phyloP scores from a whole-genome alignment of 1,140 invertebrate species.

The Ips nitidus region DNA sequence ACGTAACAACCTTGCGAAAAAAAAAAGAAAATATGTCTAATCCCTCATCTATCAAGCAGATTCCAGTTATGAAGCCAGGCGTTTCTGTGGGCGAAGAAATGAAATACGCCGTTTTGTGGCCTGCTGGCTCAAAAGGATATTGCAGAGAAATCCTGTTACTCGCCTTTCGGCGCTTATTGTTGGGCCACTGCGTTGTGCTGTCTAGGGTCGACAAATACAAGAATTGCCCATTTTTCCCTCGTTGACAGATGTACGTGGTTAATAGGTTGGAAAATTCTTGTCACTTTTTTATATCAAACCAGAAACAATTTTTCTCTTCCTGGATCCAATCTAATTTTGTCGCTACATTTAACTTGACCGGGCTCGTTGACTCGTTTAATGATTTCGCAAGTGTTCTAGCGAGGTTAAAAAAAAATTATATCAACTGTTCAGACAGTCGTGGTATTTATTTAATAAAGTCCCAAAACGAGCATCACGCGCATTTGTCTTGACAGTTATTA shows the following conservation, averaged over 20 bases:
- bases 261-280: constrained; percentile 49
- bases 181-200: constrained; percentile 43
- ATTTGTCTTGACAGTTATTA: constrained; percentile 16
- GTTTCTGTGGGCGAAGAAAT: constrained; percentile 44
- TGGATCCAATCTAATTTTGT: constrained; percentile 42
- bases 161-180: constrained; percentile 7
- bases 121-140: constrained; percentile 15
- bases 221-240: constrained; percentile 45
- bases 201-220: constrained; percentile 47
- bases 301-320: constrained; percentile 42
- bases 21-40: constrained; percentile 38
- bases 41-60: constrained; percentile 42
- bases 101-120: constrained; percentile 44
- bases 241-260: constrained; percentile 50
- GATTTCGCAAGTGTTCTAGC: not conserved
- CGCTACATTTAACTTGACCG: constrained; percentile 36
- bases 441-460: too few relatives aligned
- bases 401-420: constrained; percentile 2
- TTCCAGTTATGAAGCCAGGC: constrained; percentile 41
- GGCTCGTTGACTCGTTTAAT: constrained; percentile 12
- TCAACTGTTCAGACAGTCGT: not conserved
- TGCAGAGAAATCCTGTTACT: constrained; percentile 22
- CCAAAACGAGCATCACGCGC: not conserved
- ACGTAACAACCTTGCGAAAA: constrained; percentile 17
- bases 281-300: constrained; percentile 43